Percentiles rank a stretch among this genome's conserved stretches.
Evolutionary conservation across 2,888 invertebrate species (phyloP).

Genomic region (Beris chalybata): DNA sequence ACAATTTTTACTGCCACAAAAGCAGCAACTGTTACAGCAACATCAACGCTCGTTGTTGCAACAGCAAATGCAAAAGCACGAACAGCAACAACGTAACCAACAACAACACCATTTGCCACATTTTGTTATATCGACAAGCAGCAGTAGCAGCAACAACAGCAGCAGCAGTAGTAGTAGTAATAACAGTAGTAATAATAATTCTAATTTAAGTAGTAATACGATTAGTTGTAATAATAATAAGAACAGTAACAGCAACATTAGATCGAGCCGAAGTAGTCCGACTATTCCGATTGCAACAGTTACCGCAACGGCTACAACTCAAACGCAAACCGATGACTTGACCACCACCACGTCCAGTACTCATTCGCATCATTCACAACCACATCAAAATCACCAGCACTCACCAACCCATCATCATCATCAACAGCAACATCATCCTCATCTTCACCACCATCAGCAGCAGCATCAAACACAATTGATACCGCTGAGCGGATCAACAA

Average conservation of each 20-base stretch:
- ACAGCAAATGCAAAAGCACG: slow-evolving; percentile 35
- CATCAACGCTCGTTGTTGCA: slow-evolving; percentile 32
- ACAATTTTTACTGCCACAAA: slow-evolving; percentile 3
- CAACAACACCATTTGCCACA: slow-evolving; percentile 40
- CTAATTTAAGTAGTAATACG: slow-evolving; percentile 33
- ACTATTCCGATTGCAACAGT: slow-evolving; percentile 40
- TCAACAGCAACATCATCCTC: slow-evolving; percentile 29
- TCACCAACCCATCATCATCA: slow-evolving; percentile 17
- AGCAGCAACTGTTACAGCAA: slow-evolving; percentile 38
- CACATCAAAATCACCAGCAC: slow-evolving; percentile 38
- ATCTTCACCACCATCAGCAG: slow-evolving; percentile 3
- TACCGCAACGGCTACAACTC: slow-evolving; percentile 49
- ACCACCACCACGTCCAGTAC: slow-evolving; percentile 37
- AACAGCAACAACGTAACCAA: slow-evolving; percentile 17
- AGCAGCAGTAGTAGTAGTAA: slow-evolving; percentile 39
- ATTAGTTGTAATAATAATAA: slow-evolving; percentile 37
- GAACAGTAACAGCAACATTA: slow-evolving; percentile 38
- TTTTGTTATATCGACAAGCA: slow-evolving; percentile 42
- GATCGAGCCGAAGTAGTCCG: slow-evolving; percentile 40
- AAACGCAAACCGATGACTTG: slow-evolving; percentile 53
- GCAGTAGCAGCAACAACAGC: slow-evolving; percentile 19
- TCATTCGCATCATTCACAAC: slow-evolving; percentile 20
- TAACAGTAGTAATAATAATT: slow-evolving; percentile 40
- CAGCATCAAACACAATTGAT: slow-evolving; percentile 28
- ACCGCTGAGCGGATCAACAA: slow-evolving; percentile 15